Evolutionary conservation across 2,888 invertebrate species (phyloP).

Genomic region (Operophtera brumata): DNA sequence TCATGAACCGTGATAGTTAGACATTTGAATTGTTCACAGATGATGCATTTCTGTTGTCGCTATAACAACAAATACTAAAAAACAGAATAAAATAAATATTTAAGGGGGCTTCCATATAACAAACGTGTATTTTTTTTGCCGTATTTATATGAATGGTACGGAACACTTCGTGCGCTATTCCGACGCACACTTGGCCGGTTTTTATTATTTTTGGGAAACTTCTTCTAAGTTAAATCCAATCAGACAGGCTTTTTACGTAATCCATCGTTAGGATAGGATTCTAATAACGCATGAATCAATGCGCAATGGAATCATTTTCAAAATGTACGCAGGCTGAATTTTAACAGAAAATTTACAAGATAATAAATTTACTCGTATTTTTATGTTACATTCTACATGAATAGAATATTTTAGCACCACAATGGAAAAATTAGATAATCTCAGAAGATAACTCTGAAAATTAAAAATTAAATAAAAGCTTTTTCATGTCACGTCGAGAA

Average conservation of each 20-base stretch:
- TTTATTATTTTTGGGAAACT: no score
- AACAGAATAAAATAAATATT: no score
- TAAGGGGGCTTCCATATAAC: no score
- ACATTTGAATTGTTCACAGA: no score
- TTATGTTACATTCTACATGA: not conserved
- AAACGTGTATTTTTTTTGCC: no score
- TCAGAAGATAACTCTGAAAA: constrained; percentile 4
- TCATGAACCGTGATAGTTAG: no score
- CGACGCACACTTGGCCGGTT: no score
- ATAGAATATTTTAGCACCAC: constrained; percentile 6
- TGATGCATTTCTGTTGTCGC: no score
- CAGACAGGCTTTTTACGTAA: not conserved
- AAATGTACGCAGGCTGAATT: not conserved
- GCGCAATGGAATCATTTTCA: constrained; percentile 5
- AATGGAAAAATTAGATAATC: not conserved
- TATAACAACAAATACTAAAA: no score
- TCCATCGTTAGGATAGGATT: not conserved
- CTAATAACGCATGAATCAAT: constrained; percentile 3
- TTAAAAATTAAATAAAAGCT: constrained; percentile 18
- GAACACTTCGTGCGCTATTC: no score
- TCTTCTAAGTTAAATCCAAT: not conserved
- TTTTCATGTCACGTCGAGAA: constrained; percentile 17
- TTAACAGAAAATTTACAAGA: not conserved
- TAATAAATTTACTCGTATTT: not conserved
- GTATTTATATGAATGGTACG: no score